Base-by-base conservation (phyloP, 2,113 vertebrate species). In the Columba janthina region DNA sequence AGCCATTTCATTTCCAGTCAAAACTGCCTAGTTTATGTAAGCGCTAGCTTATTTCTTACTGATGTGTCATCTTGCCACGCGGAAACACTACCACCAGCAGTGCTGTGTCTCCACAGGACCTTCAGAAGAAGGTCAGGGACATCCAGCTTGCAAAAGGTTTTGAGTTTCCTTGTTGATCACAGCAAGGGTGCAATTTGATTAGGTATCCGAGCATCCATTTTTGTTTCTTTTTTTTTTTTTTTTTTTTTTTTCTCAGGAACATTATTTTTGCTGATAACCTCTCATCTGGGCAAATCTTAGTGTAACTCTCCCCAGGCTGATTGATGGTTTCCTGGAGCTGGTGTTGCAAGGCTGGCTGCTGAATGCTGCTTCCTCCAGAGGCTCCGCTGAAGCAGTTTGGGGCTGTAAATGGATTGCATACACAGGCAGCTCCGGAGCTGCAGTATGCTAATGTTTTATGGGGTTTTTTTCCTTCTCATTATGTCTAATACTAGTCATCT, bases 301-400 rank as follows among this genome's bases (percentile, higher is more conserved):
- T 6, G 5, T 61, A 88, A 46, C 46, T 86, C 85, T 96, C 90
- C 90, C 46, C 46, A 29, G 96, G 94, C 97, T 98, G 98, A 98
- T 97, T 91, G 97, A 98, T 98, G 95, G 94, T 97, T 98, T 98
- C 98, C 98, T 98, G 98, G 81, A 76, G 70, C 50, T 93, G 93
- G 66, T 78, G 50, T 86, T 97, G 93, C 88, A 94, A 92, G 91
- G 69, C 97, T 54, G 85, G 83, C 97, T 98, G 97, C 95, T 72
- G 96, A 96, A 32, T 60, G 32, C 83, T 40, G 96, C 88, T 98
- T 97, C 95, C 95, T 97, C 84, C 96, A 75, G 58, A 58, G 51
- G 44, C 80, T 42, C 51, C 1, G 31, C 82, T 54, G 58, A 94
- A 85, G 61, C n/a, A 13, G n/a, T 90, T 91, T 38, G 89, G 90